Evolutionary conservation across 2,797 vertebrate genomes (phyloP).

Genomic region (Limnodromus scolopaceus): DNA sequence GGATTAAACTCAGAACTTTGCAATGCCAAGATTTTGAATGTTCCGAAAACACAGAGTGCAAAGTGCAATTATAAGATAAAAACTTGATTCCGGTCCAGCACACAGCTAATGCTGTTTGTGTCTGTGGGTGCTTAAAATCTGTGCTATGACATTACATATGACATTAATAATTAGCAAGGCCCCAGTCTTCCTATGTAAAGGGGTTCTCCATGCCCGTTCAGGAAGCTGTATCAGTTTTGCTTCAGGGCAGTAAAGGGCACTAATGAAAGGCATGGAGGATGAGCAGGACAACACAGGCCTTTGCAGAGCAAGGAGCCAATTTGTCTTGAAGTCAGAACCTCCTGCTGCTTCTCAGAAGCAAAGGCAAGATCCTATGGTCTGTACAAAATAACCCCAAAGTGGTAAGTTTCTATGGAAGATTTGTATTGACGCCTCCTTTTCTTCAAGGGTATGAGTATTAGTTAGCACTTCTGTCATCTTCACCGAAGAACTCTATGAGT

Average conservation of each 20-base stretch:
- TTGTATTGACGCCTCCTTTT: background rate
- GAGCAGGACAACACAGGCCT: background rate
- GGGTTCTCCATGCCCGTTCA: background rate
- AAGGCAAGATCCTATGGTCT: background rate
- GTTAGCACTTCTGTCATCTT: background rate
- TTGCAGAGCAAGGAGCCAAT: background rate
- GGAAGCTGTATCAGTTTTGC: background rate
- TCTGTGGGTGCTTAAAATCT: background rate
- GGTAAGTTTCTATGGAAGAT: background rate
- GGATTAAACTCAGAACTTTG: background rate
- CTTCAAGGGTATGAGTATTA: background rate
- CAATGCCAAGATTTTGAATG: background rate
- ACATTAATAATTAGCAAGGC: rapidly evolving
- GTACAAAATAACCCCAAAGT: background rate
- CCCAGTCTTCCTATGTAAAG: background rate
- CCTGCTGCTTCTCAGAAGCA: background rate
- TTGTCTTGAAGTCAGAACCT: background rate
- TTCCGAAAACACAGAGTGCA: slow-evolving; percentile 20
- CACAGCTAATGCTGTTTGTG: background rate
- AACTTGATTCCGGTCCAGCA: background rate
- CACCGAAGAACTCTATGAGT: background rate
- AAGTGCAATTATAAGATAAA: background rate
- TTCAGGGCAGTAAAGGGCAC: background rate
- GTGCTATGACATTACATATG: background rate
- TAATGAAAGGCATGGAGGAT: background rate